Evolutionary conservation across 2,113 vertebrate genomes (phyloP).

Genomic region (Chelonoidis abingdonii): DNA sequence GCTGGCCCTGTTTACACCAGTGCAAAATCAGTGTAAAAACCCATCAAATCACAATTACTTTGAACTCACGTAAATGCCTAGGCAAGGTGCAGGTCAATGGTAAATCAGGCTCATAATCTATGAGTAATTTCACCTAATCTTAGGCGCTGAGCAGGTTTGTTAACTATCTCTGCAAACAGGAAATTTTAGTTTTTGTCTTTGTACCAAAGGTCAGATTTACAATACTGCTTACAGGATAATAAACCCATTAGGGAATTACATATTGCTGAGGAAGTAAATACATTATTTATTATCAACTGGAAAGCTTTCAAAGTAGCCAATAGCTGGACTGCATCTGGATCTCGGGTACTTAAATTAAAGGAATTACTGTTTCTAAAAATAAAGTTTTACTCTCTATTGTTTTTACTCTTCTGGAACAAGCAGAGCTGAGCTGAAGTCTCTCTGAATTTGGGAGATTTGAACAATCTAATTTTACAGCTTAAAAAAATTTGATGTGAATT

Average conservation of each 20-base stretch:
- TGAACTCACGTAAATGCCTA: not conserved
- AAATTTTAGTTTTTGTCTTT: constrained; percentile 60
- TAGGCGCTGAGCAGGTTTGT: constrained; percentile 25
- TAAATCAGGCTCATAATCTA: not conserved
- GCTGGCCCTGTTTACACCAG: not conserved
- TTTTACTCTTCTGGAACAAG: not conserved
- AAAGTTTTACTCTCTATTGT: not conserved
- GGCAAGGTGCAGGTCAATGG: not conserved
- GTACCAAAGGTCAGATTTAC: constrained; percentile 63
- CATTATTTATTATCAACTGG: constrained; percentile 52
- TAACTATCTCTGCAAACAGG: constrained; percentile 37
- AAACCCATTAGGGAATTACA: constrained; percentile 63
- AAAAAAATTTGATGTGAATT: not conserved
- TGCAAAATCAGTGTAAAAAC: not conserved
- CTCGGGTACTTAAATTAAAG: constrained; percentile 24
- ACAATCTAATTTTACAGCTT: not conserved
- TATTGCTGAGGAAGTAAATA: constrained; percentile 62
- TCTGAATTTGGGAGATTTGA: not conserved
- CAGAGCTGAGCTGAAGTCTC: not conserved
- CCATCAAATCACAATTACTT: not conserved
- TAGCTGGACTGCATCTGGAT: constrained; percentile 28
- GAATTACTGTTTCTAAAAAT: not conserved
- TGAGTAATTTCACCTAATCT: constrained; percentile 20
- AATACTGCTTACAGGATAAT: constrained; percentile 55
- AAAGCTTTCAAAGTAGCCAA: constrained; percentile 41